phyloP scores from a whole-genome alignment of 1,140 invertebrate genomes.

The Brevipalpus yothersi region DNA sequence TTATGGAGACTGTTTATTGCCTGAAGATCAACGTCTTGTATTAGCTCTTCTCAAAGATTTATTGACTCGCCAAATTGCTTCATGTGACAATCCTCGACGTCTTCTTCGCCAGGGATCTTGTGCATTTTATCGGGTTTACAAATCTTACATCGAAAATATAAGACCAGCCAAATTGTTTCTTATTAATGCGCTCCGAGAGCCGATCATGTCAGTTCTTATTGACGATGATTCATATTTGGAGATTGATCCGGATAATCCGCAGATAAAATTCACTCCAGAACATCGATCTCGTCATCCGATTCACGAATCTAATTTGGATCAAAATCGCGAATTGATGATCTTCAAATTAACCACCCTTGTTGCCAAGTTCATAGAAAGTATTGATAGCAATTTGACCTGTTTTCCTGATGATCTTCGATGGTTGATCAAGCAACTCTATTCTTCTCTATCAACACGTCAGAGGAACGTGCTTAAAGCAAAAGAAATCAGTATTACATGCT shows the following conservation, averaged over 20 bases:
- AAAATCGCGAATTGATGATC: constrained; percentile 50
- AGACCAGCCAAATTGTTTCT: constrained; percentile 76
- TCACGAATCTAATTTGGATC: constrained; percentile 41
- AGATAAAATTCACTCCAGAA: constrained; percentile 38
- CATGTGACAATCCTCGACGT: constrained; percentile 52
- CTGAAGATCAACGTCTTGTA: constrained; percentile 52
- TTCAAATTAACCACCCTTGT: constrained; percentile 52
- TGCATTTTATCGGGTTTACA: constrained; percentile 69
- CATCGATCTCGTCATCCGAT: constrained; percentile 56
- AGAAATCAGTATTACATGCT: constrained; percentile 48
- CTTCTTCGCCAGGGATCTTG: constrained; percentile 56
- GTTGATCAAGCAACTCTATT: constrained; percentile 30
- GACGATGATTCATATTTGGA: constrained; percentile 79
- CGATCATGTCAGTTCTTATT: constrained; percentile 72
- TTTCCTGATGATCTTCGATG: constrained; percentile 50
- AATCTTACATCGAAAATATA: constrained; percentile 64
- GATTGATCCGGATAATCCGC: constrained; percentile 63
- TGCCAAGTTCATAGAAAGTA: constrained; percentile 52
- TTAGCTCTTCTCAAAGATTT: constrained; percentile 50
- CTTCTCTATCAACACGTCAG: constrained; percentile 20
- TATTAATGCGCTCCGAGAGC: constrained; percentile 63
- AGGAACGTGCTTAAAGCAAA: constrained; percentile 19
- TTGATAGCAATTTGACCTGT: constrained; percentile 62
- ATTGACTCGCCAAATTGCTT: constrained; percentile 52
- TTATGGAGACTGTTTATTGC: constrained; percentile 51